Evolutionary conservation across 2,888 invertebrate genomes (phyloP).

Genomic region (Venusia cambrica): DNA sequence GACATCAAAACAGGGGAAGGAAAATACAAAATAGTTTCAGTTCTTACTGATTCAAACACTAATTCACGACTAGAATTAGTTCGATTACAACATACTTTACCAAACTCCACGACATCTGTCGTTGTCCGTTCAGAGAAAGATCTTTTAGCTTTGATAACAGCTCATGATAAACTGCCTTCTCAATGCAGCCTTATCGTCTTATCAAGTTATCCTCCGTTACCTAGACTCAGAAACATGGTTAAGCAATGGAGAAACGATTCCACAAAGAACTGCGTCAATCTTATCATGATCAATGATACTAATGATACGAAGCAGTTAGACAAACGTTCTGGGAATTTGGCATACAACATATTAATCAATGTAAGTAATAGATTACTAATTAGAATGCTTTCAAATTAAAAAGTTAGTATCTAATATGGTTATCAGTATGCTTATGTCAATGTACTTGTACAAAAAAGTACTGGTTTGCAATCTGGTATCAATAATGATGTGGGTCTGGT

Average conservation of each 20-base stretch:
- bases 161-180: conserved; percentile 21
- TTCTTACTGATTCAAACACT: conserved; percentile 9
- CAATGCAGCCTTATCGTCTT: conserved; percentile 32
- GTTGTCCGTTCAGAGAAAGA: conserved; percentile 32
- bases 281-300: conserved; percentile 28
- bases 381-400: too few relatives aligned
- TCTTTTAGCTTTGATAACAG: conserved; percentile 25
- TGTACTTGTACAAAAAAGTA: too few relatives aligned
- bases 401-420: too few relatives aligned
- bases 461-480: too few relatives aligned
- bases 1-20: conserved; percentile 1
- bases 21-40: conserved; percentile 10
- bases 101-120: conserved; percentile 18
- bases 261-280: conserved; percentile 27
- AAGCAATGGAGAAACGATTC: conserved; percentile 33
- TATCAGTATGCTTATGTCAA: too few relatives aligned
- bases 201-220: conserved; percentile 31
- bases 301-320: conserved; percentile 16
- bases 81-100: conserved; percentile 25
- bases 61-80: conserved; percentile 27
- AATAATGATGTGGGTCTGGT: too few relatives aligned
- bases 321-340: conserved; percentile 27
- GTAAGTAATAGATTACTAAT: too few relatives aligned
- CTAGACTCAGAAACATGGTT: conserved; percentile 33
- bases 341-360: conserved; percentile 28